These are phyloP conservation scores for Phyllostomus discolor DNA, from an alignment of 2,113 vertebrate species.

Conservation along the genomic window DNA sequence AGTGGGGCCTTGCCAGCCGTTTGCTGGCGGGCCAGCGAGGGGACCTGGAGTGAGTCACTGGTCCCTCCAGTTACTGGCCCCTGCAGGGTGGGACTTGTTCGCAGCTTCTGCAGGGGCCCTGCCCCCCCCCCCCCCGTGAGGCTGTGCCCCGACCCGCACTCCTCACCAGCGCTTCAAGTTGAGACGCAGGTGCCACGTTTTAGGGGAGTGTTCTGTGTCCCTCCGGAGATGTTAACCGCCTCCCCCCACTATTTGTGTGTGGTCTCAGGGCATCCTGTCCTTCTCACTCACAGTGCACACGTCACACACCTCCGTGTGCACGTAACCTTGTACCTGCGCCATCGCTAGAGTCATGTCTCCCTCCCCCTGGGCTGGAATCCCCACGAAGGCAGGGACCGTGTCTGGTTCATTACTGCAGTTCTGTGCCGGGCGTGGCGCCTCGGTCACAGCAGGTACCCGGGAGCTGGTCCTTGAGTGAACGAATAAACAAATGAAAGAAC, in stretches of 20 bases:
- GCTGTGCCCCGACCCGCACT: not conserved
- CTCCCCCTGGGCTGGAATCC: not conserved
- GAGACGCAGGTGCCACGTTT: not conserved
- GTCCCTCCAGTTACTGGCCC: not conserved
- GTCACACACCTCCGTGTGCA: not conserved
- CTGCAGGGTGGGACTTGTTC: not conserved
- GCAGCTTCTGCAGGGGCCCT: not conserved
- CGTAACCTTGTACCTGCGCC: not conserved
- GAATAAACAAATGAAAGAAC: not conserved
- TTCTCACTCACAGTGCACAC: not conserved
- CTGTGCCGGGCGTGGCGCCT: not conserved
- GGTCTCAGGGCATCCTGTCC: not conserved
- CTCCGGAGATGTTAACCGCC: not conserved
- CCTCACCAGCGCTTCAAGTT: not conserved
- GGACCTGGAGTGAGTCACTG: not conserved
- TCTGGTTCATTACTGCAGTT: not conserved
- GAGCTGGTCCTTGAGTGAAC: not conserved
- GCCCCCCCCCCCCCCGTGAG: not conserved
- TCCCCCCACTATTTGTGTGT: not conserved
- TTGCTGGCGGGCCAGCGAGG: not conserved
- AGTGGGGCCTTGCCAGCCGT: not conserved
- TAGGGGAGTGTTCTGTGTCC: not conserved
- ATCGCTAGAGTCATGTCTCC: not conserved
- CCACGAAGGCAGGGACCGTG: not conserved
- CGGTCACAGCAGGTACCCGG: not conserved